Evolutionary conservation across 2,888 invertebrate species (phyloP).

Genomic region (Drosophila prolongata): DNA sequence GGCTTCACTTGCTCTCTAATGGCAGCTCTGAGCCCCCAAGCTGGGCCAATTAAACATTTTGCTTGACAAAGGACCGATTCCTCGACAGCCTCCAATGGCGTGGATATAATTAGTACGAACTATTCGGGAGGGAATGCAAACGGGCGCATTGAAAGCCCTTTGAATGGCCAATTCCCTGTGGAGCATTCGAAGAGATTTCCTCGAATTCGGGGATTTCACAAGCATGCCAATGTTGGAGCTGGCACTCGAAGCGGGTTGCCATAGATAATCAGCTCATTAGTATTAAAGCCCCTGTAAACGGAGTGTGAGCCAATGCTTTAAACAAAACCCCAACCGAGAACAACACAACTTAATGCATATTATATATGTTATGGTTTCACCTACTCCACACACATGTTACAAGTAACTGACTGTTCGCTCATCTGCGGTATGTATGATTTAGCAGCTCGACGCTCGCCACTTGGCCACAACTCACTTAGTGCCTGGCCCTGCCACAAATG

Average conservation of each 20-base stretch:
- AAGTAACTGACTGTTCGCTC: conserved; percentile 26
- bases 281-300: conserved; percentile 14
- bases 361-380: conserved; percentile 18
- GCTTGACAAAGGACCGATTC: conserved; percentile 7
- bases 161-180: conserved; percentile 15
- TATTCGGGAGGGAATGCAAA: conserved; percentile 15
- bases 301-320: conserved; percentile 1
- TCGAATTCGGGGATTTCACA: conserved; percentile 8
- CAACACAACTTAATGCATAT: conserved; percentile 11
- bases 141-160: conserved; percentile 32
- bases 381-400: conserved; percentile 21
- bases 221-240: neutral
- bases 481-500: conserved; percentile 65
- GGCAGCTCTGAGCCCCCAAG: neutral
- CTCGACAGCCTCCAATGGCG: neutral
- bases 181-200: conserved; percentile 1
- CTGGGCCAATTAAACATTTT: conserved; percentile 10
- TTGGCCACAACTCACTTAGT: conserved; percentile 74
- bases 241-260: neutral
- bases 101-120: conserved; percentile 28
- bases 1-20: neutral
- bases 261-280: conserved; percentile 22
- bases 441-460: conserved; percentile 55
- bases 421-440: conserved; percentile 55
- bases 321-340: conserved; percentile 9